A percentile compares a stretch with the other conserved stretches of the same genome.
Conservation (phyloP, 2,113 vertebrate genomes). For the Sapajus apella region DNA sequence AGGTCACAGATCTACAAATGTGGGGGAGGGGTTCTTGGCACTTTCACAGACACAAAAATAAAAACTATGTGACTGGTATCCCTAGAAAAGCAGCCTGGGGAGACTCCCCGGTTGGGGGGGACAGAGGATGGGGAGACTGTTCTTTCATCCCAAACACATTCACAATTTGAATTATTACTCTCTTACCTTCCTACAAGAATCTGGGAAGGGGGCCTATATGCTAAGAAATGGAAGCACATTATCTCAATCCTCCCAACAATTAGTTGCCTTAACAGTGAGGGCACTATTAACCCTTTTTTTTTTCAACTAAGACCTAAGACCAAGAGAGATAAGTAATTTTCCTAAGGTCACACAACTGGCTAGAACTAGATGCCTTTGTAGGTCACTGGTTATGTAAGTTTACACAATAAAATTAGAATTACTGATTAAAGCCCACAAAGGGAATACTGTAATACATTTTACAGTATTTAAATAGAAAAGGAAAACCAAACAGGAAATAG, state of each 20-base stretch:
- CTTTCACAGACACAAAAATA: conserved; percentile 56
- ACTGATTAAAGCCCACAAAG: neutral
- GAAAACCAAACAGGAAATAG: conserved; percentile 18
- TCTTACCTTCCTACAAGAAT: neutral
- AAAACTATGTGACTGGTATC: conserved; percentile 37
- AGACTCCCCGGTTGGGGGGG: neutral
- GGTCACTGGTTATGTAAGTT: neutral
- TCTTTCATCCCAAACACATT: neutral
- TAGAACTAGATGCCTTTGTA: neutral
- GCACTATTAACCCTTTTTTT: conserved; percentile 6
- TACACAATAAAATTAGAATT: neutral
- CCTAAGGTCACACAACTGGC: neutral
- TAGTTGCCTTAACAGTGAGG: neutral
- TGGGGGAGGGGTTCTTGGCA: conserved; percentile 10
- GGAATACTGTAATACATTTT: neutral
- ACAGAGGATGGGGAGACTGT: neutral
- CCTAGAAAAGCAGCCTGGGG: conserved; percentile 21
- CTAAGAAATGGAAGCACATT: neutral
- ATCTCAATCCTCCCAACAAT: neutral
- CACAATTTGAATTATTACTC: neutral
- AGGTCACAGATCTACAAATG: neutral
- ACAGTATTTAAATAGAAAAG: conserved; percentile 6
- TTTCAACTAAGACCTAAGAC: conserved; percentile 11
- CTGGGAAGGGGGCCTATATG: neutral
- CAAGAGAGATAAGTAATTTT: conserved; percentile 18